phyloP scores from a whole-genome alignment of 2,797 vertebrate genomes.

The Tangara arthus region DNA sequence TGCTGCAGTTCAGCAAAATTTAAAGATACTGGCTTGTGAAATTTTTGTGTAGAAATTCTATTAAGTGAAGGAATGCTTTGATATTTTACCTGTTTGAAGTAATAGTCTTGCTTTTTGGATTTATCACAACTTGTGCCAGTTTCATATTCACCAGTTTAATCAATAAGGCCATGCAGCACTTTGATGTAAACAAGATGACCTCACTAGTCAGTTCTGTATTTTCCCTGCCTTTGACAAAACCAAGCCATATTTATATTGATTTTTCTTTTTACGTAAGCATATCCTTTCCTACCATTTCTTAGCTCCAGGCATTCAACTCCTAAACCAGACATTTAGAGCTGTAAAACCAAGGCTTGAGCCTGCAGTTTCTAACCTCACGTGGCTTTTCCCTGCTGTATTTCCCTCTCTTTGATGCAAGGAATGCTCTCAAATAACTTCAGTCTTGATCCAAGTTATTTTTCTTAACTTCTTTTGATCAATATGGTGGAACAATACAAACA shows the following conservation, averaged over 20 bases:
- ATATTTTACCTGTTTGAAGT: background rate
- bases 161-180: background rate
- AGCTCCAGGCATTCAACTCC: background rate
- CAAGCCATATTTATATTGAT: background rate
- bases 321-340: background rate
- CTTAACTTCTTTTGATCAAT: background rate
- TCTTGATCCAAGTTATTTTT: background rate
- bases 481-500: background rate
- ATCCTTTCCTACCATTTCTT: background rate
- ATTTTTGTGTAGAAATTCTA: background rate
- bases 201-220: background rate
- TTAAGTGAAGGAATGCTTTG: background rate
- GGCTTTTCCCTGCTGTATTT: background rate
- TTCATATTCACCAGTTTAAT: background rate
- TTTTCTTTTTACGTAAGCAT: background rate
- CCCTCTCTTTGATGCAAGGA: background rate
- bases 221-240: background rate
- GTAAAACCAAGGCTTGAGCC: background rate
- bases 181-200: background rate
- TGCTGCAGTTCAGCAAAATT: background rate
- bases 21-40: background rate
- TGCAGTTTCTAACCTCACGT: background rate
- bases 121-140: background rate
- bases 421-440: background rate
- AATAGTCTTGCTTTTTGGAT: background rate